Conservation (phyloP, 2,113 vertebrate genomes). For the Anolis carolinensis region DNA sequence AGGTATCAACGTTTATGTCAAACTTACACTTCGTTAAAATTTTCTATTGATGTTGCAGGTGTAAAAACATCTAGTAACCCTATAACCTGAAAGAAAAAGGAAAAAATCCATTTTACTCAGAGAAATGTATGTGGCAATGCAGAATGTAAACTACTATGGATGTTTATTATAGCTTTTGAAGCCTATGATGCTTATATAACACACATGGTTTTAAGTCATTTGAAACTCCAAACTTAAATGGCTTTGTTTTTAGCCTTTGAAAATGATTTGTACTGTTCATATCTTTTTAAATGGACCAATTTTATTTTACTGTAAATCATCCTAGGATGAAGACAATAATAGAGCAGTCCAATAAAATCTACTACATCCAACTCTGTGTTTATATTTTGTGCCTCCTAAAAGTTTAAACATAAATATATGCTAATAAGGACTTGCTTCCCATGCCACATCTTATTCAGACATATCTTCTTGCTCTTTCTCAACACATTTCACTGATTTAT, state of each 20-base stretch:
- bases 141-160: neutral
- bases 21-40: slow-evolving; percentile 93
- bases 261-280: no score
- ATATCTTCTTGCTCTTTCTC: neutral
- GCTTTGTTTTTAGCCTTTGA: no score
- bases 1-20: slow-evolving; percentile 7
- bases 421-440: neutral
- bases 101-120: slow-evolving; percentile 31
- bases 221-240: no score
- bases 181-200: no score
- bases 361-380: neutral
- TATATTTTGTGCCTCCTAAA: neutral
- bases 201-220: no score
- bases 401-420: neutral
- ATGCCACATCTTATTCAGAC: neutral
- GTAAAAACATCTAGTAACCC: slow-evolving; percentile 96
- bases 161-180: no score
- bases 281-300: no score
- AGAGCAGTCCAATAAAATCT: neutral
- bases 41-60: slow-evolving; percentile 87
- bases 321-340: neutral
- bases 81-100: slow-evolving; percentile 75
- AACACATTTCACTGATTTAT: neutral
- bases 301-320: no score
- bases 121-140: slow-evolving; percentile 15